phyloP scores from a whole-genome alignment of 2,113 vertebrate genomes.

The Chrysochloris asiatica region DNA sequence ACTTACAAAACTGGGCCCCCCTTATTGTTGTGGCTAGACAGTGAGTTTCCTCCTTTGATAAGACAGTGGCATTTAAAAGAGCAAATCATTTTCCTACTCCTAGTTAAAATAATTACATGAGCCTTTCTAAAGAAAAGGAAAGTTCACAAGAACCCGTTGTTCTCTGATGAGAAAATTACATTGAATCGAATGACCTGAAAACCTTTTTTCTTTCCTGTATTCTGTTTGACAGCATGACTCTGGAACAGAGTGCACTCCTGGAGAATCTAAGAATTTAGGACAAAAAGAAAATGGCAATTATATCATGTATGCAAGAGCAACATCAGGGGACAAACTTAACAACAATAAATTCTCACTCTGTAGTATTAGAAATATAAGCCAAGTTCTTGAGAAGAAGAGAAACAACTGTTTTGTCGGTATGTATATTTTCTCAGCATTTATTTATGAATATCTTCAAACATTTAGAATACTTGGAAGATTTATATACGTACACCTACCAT shows the following conservation, averaged over 20 bases:
- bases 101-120: neutral
- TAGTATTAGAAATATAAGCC: conserved; percentile 96
- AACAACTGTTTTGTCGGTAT: conserved; percentile 95
- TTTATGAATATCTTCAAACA: neutral
- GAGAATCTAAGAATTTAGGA: conserved; percentile 91
- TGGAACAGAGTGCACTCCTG: conserved; percentile 95
- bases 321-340: conserved; percentile 96
- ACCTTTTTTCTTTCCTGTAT: conserved; percentile 56
- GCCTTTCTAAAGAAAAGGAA: conserved; percentile 21
- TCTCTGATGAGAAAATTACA: conserved; percentile 53
- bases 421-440: conserved; percentile 68
- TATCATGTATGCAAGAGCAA: conserved; percentile 99
- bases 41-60: conserved; percentile 15
- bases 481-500: neutral
- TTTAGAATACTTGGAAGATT: conserved; percentile 16
- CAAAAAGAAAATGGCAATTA: conserved; percentile 96
- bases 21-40: neutral
- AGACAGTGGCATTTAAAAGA: neutral
- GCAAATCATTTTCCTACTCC: conserved; percentile 28
- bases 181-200: conserved; percentile 60
- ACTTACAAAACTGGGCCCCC: neutral
- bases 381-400: conserved; percentile 94
- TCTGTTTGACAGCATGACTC: conserved; percentile 94
- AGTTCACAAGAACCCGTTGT: conserved; percentile 27
- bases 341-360: conserved; percentile 98